Conservation (phyloP, 2,888 invertebrate species). For the Netelia melanura region DNA sequence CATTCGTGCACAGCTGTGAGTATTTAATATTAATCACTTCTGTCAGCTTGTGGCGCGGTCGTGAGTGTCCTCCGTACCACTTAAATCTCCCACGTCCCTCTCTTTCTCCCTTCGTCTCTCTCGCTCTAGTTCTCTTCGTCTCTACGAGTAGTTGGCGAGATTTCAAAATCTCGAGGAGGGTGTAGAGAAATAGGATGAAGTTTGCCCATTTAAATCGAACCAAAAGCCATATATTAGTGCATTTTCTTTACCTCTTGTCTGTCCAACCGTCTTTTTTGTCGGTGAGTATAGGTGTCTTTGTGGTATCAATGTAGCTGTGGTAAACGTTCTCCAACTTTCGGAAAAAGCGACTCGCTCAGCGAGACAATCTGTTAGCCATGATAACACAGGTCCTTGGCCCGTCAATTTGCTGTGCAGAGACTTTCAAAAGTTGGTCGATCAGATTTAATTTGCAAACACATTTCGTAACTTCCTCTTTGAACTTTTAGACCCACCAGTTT, state of each 20-base stretch:
- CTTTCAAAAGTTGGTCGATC: background rate
- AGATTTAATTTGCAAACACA: background rate
- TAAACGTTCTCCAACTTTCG: background rate
- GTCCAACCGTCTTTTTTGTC: constrained; percentile 3
- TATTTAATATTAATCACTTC: constrained; percentile 62
- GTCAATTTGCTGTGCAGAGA: background rate
- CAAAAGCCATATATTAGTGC: constrained; percentile 26
- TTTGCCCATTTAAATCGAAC: constrained; percentile 33
- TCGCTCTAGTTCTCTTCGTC: background rate
- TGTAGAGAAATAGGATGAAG: constrained; percentile 39
- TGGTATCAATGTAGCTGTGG: background rate
- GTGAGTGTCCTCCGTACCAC: constrained; percentile 24
- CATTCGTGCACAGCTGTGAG: constrained; percentile 39
- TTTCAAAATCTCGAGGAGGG: constrained; percentile 16
- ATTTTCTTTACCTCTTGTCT: constrained; percentile 3
- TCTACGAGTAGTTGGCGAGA: constrained; percentile 7
- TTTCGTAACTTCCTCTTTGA: background rate
- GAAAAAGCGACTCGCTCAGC: background rate
- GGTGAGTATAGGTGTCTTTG: constrained; percentile 10
- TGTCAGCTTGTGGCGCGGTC: constrained; percentile 38
- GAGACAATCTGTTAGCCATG: background rate
- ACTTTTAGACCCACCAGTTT: background rate
- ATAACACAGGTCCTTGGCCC: background rate
- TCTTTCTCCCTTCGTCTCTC: too few relatives aligned
- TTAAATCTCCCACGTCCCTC: background rate